phyloP scores from a whole-genome alignment of 2,113 vertebrate genomes.

The Rhadina sibilatrix region DNA sequence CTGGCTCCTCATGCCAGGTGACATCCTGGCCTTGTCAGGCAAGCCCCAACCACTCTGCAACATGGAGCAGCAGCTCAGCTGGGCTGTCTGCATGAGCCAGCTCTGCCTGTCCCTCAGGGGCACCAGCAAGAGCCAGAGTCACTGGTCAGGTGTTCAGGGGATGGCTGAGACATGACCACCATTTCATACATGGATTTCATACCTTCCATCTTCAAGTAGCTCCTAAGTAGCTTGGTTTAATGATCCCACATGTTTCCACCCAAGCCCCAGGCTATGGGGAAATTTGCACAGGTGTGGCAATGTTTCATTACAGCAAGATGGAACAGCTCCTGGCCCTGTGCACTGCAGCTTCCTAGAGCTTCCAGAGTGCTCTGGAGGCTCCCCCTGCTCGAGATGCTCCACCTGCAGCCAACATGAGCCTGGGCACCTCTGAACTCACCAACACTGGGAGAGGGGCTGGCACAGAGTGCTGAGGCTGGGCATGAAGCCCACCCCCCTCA shows the following conservation, averaged over 20 bases:
- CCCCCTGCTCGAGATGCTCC: neutral
- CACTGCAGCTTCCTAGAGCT: neutral
- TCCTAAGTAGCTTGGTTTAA: neutral
- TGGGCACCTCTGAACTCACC: neutral
- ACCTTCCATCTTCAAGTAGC: neutral
- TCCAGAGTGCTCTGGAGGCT: neutral
- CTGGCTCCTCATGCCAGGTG: neutral
- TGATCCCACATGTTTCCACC: neutral
- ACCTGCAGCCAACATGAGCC: rapidly evolving
- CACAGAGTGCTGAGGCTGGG: neutral
- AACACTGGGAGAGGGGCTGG: rapidly evolving
- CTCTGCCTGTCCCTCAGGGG: neutral
- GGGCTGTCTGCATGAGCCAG: neutral
- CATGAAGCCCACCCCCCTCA: neutral
- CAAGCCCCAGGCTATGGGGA: neutral
- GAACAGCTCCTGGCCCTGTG: neutral
- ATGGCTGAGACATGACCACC: neutral
- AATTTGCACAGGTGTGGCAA: neutral
- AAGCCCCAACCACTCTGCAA: neutral
- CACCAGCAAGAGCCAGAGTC: neutral
- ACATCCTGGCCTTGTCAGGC: neutral
- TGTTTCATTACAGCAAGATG: neutral
- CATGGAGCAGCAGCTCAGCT: neutral
- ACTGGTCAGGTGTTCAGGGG: neutral
- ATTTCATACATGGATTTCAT: neutral